phyloP scores from a whole-genome alignment of 2,113 vertebrate genomes.

The Girardinichthys multiradiatus region DNA sequence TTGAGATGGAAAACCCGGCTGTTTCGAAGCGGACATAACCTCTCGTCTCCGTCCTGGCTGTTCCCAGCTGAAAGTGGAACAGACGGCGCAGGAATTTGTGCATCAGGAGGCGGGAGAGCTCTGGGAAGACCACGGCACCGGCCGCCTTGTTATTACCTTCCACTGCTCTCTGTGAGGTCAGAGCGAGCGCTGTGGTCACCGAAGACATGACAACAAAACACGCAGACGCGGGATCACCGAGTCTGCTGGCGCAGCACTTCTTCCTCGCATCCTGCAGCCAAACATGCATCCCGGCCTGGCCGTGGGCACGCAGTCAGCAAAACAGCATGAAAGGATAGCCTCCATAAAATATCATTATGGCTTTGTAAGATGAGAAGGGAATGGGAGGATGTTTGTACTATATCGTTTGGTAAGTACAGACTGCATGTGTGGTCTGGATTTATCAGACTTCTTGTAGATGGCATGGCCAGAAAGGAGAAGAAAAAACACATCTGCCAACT shows the following conservation, averaged over 20 bases:
- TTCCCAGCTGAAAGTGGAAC: slow-evolving; percentile 52
- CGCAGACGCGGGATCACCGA: slow-evolving; percentile 66
- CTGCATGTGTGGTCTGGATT: slow-evolving; percentile 74
- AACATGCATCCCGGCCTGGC: slow-evolving; percentile 60
- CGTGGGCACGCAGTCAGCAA: slow-evolving; percentile 71
- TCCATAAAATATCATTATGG: slow-evolving; percentile 76
- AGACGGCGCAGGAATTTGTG: slow-evolving; percentile 57
- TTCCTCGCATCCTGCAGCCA: slow-evolving; percentile 48
- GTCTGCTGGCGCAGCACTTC: slow-evolving; percentile 75
- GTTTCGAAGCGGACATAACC: slow-evolving; percentile 41
- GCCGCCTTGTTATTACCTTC: slow-evolving; percentile 75
- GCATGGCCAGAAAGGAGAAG: background rate
- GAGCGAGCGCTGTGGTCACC: slow-evolving; percentile 38
- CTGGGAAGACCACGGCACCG: slow-evolving; percentile 49
- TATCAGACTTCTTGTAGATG: slow-evolving; percentile 55
- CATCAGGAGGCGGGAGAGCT: slow-evolving; percentile 32
- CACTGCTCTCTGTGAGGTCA: slow-evolving; percentile 67
- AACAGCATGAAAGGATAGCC: slow-evolving; percentile 63
- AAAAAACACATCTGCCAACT: slow-evolving; percentile 39
- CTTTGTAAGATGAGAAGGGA: slow-evolving; percentile 71
- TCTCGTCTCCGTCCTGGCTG: slow-evolving; percentile 20
- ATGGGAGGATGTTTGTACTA: slow-evolving; percentile 72
- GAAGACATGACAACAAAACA: slow-evolving; percentile 71
- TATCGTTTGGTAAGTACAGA: slow-evolving; percentile 73
- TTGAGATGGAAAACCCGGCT: slow-evolving; percentile 5